Evolutionary conservation across 1,140 invertebrate species (phyloP).

Genomic region (Drepana arcuata): DNA sequence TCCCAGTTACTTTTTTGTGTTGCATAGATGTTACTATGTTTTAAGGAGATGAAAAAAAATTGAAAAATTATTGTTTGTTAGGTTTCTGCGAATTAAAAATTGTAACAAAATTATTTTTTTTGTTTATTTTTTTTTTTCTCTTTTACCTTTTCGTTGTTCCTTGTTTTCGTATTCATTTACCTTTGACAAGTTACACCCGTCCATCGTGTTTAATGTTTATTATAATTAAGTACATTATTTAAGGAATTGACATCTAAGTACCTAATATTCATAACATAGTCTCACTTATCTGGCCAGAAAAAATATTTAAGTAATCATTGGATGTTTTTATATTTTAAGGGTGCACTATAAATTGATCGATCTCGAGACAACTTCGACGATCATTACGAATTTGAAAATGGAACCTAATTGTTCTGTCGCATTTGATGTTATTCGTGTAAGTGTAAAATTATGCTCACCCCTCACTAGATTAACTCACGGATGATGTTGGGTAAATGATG

Average conservation of each 20-base stretch:
- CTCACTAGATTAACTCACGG: constrained; percentile 29
- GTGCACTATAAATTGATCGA: constrained; percentile 36
- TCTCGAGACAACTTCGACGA: constrained; percentile 20
- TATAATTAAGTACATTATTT: constrained; percentile 62
- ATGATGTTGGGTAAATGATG: too few relatives aligned
- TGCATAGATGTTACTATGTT: constrained; percentile 74
- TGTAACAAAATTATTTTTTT: constrained; percentile 66
- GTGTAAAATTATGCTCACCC: constrained; percentile 35
- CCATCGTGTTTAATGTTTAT: constrained; percentile 68
- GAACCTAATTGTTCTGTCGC: constrained; percentile 42
- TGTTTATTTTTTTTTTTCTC: constrained; percentile 50
- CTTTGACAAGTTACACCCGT: constrained; percentile 68
- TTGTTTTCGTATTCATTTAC: constrained; percentile 35
- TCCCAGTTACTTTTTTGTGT: constrained; percentile 70
- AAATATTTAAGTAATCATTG: constrained; percentile 46
- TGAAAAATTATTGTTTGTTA: constrained; percentile 73
- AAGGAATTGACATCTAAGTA: constrained; percentile 56
- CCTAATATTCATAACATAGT: constrained; percentile 42
- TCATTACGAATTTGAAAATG: constrained; percentile 54
- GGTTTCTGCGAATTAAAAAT: constrained; percentile 73
- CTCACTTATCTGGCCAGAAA: constrained; percentile 44
- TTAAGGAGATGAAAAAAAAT: constrained; percentile 65
- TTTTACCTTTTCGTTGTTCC: constrained; percentile 30
- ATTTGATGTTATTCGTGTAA: constrained; percentile 38
- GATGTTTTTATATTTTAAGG: constrained; percentile 52